Evolutionary conservation across 2,888 invertebrate species (phyloP).

Genomic region (Macrostomum cliftonense): DNA sequence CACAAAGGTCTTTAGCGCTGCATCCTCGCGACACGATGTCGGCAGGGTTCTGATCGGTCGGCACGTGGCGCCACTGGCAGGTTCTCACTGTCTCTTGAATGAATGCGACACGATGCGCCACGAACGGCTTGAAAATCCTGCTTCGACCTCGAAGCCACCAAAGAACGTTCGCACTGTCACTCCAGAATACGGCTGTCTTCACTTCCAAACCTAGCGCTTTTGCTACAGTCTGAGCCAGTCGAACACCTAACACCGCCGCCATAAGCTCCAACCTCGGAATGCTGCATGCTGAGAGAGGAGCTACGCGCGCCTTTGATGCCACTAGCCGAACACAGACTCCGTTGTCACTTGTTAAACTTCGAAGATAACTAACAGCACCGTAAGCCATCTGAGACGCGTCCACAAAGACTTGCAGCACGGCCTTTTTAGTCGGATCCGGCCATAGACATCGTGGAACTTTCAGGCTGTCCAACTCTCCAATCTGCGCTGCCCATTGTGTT

Average conservation of each 20-base stretch:
- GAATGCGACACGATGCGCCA: slow-evolving; percentile 6
- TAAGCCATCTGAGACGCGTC: slow-evolving; percentile 9
- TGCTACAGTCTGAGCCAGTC: neutral
- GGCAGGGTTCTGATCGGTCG: slow-evolving; percentile 9
- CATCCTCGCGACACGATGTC: slow-evolving; percentile 5
- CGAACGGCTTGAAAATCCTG: slow-evolving; percentile 8
- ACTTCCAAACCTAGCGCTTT: neutral
- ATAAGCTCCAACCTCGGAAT: slow-evolving; percentile 8
- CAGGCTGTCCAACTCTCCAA: neutral
- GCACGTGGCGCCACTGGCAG: slow-evolving; percentile 7
- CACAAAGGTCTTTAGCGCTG: neutral
- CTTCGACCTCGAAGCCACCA: slow-evolving; percentile 5
- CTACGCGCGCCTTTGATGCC: slow-evolving; percentile 5
- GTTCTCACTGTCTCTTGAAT: slow-evolving; percentile 5
- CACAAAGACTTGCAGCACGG: slow-evolving; percentile 2
- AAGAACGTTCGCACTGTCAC: slow-evolving; percentile 9
- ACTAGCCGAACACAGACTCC: neutral
- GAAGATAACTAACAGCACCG: slow-evolving; percentile 3
- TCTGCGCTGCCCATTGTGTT: slow-evolving; percentile 3
- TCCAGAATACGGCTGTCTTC: slow-evolving; percentile 5
- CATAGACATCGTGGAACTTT: slow-evolving; percentile 4
- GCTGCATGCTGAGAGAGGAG: slow-evolving; percentile 4
- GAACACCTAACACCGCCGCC: slow-evolving; percentile 3
- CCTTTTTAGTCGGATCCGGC: too few relatives aligned
- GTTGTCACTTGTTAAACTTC: neutral